These are phyloP conservation scores for Meriones unguiculatus DNA, from an alignment of 2,113 vertebrate species.

Conservation along the genomic window DNA sequence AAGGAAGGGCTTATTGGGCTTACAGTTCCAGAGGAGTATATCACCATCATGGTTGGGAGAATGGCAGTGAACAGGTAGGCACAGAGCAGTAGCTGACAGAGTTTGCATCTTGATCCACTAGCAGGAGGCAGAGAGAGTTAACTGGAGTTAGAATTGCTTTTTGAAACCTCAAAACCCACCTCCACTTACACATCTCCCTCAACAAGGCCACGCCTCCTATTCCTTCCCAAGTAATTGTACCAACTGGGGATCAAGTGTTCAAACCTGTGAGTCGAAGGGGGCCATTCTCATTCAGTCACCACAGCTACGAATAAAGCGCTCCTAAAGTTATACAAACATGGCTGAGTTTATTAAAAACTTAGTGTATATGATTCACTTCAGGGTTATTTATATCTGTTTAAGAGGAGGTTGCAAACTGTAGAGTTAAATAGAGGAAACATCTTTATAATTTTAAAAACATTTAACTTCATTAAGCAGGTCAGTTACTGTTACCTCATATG, in stretches of 20 bases:
- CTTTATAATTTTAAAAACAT: neutral
- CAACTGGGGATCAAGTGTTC: neutral
- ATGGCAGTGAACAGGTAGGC: neutral
- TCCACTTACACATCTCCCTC: neutral
- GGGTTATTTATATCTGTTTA: neutral
- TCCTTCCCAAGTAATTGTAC: neutral
- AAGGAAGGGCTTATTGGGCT: neutral
- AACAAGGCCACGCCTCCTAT: neutral
- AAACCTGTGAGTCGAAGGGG: neutral
- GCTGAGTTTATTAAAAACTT: neutral
- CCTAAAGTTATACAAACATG: neutral
- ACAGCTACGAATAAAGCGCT: neutral
- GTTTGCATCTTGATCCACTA: neutral
- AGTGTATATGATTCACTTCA: neutral
- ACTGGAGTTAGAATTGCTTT: neutral
- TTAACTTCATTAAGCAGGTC: neutral
- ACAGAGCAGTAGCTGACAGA: neutral
- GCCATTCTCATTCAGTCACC: neutral
- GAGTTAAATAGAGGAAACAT: slow-evolving; percentile 10
- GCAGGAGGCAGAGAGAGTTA: neutral
- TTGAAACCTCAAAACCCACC: neutral
- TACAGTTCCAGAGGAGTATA: neutral
- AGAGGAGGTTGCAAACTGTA: neutral
- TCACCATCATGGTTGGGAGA: neutral
- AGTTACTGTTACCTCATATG: neutral